phyloP scores from a whole-genome alignment of 2,888 invertebrate genomes.

The Caenorhabditis sinica region DNA sequence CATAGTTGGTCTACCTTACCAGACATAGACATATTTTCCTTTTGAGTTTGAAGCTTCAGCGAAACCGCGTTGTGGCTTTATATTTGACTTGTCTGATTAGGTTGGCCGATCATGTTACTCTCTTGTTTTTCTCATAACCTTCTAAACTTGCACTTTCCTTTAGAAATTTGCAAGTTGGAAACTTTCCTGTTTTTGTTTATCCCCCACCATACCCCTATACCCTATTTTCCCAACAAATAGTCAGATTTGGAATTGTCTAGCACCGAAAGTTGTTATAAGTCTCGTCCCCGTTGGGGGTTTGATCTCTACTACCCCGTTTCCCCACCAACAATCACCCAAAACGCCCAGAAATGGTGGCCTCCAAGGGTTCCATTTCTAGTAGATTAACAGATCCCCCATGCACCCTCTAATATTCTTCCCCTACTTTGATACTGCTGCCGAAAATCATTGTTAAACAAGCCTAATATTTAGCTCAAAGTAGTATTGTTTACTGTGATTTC shows the following conservation, averaged over 20 bases:
- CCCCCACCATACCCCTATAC: not conserved
- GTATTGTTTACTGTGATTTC: not conserved
- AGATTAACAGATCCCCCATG: constrained; percentile 27
- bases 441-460: not conserved
- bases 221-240: not conserved
- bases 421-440: not conserved
- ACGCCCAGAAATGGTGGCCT: constrained; percentile 27
- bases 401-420: constrained; percentile 24
- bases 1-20: not conserved
- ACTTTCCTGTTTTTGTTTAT: constrained; percentile 3
- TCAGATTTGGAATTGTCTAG: not conserved
- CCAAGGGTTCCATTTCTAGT: constrained; percentile 26
- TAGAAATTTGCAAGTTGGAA: not conserved
- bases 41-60: not conserved
- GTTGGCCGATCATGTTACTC: not conserved
- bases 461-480: too few relatives aligned
- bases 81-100: not conserved
- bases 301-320: constrained; percentile 47
- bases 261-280: constrained; percentile 45
- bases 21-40: not conserved
- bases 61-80: too few relatives aligned
- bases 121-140: not conserved
- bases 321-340: constrained; percentile 10
- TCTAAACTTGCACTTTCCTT: constrained; percentile 3
- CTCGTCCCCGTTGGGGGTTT: constrained; percentile 31